Conservation (phyloP, 2,888 invertebrate species). For the Xanthia togata region DNA sequence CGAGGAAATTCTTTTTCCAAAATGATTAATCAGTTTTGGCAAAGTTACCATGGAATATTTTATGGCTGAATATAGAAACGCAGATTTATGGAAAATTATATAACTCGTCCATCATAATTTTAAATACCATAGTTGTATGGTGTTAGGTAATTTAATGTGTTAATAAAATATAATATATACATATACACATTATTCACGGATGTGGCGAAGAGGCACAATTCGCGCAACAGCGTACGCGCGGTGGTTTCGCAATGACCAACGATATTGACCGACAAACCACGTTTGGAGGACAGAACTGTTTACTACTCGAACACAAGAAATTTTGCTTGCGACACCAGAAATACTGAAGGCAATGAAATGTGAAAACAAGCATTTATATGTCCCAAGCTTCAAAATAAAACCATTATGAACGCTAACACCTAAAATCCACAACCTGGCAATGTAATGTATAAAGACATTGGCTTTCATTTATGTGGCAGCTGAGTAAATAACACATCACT, state of each 20-base stretch:
- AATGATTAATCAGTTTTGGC: slow-evolving; percentile 63
- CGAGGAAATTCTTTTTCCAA: slow-evolving; percentile 49
- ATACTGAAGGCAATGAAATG: slow-evolving; percentile 50
- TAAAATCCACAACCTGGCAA: slow-evolving; percentile 22
- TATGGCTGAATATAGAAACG: slow-evolving; percentile 17
- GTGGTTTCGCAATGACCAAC: slow-evolving; percentile 77
- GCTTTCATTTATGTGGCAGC: slow-evolving; percentile 43
- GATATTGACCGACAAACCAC: slow-evolving; percentile 85
- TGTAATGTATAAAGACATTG: slow-evolving; percentile 11
- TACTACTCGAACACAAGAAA: slow-evolving; percentile 70
- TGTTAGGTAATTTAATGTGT: slow-evolving; percentile 22
- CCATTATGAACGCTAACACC: slow-evolving; percentile 10
- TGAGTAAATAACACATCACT: slow-evolving; percentile 50
- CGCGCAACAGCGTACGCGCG: slow-evolving; percentile 70
- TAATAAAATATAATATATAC: slow-evolving; percentile 44
- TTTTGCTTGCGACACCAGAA: slow-evolving; percentile 71
- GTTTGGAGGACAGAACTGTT: slow-evolving; percentile 81
- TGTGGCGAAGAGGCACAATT: slow-evolving; percentile 71
- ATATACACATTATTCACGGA: slow-evolving; percentile 64
- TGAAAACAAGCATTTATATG: slow-evolving; percentile 49
- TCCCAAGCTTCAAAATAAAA: slow-evolving; percentile 35
- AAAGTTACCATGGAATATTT: slow-evolving; percentile 32
- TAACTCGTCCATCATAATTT: slow-evolving; percentile 6
- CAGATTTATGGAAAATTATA: slow-evolving; percentile 29
- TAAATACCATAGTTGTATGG: not conserved